Evolutionary conservation across 1,140 invertebrate species (phyloP), one percentile per base, ranked within the genome.

Genomic region (Lasioglossum albipes): DNA sequence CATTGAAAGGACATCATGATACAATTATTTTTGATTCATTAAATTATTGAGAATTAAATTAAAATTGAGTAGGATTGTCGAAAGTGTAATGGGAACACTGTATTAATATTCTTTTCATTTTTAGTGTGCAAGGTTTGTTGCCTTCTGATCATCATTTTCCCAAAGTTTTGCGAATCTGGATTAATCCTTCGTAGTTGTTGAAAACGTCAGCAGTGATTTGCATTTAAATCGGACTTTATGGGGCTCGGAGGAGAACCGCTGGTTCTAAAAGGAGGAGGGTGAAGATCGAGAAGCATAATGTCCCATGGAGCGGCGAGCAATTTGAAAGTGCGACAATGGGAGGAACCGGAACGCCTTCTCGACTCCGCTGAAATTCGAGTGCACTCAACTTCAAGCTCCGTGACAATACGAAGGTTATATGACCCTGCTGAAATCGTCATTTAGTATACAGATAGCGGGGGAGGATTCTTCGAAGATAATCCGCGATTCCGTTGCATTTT

Each of bases 351-450:
- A 91, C 91, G 91, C 91, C 92, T 89, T 89, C 88, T 64, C 72
- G 75, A 84, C 78, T 87, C 69, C 71, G 72, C 65, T 76, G 77
- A 91, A 90, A 92, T 93, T 91, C 87, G 85, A 92, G 90, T 90
- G 88, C 91, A 92, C 91, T 91, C 87, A 89, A 91, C 88, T 90
- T 88, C 85, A 83, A 92, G 89, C 91, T 92, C 91, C 59, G 12
- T 41, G 54, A 91, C 84, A 91, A 92, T 92, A 80, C 80, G 54
- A 76, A 86, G 83, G 87, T 88, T 89, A 92, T 91, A 91, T 90
- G 90, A 88, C 87, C 81, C 81, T 87, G 83, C 79, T 90, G 70
- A 92, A 90, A 91, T 90, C 84, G 89, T 91, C 88, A 88, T 91
- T 93, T 91, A 90, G 90, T 88, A 81, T 83, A 81, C 84, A 72